Evolutionary conservation across 2,113 vertebrate species (phyloP), one percentile per base, ranked within the genome.

Genomic region (Hirundichthys speculiger): DNA sequence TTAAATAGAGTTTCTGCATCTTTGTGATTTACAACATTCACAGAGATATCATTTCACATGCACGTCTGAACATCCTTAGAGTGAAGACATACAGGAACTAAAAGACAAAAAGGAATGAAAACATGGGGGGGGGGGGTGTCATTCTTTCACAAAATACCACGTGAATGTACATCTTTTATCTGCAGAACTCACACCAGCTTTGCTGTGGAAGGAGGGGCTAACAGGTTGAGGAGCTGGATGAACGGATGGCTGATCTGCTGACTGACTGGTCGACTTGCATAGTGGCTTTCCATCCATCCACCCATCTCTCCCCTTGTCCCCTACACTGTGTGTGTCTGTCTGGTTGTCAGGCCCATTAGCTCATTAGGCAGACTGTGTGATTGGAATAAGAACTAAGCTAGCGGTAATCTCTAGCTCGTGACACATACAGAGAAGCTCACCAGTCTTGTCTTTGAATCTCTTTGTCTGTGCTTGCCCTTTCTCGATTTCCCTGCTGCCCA

Each of bases 291-390:
- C 67, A 85, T 80, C 82, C 25, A 76, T 74, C 63, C 54, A 4
- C 41, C 57, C 51, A 25, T 46, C 64, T 68, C 64, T 34, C 64
- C 34, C 58, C 60, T 54, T 64, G 60, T 85, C 69, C 71, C 76
- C 80, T 77, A 64, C 73, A 70, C 66, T 51, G 64, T 81, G 77
- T 87, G 81, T 83, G 86, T 83, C 77, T 85, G 69, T 79, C 84
- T 84, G 81, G 47, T 80, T 87, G 87, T 88, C 82, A 81, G 85
- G 64, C 77, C 85, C 77, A 86, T 89, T 89, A 89, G 84, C 85
- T 88, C 87, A 87, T 88, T 90, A 84, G 75, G 60, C 71, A 56
- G 61, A 18, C 59, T 75, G 69, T 88, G 89, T 89, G 89, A 90
- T 88, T 84, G 79, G 87, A 90, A 89, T 90, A 83, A 80, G 73